phyloP scores from a whole-genome alignment of 2,113 vertebrate species.

The Gavialis gangeticus region DNA sequence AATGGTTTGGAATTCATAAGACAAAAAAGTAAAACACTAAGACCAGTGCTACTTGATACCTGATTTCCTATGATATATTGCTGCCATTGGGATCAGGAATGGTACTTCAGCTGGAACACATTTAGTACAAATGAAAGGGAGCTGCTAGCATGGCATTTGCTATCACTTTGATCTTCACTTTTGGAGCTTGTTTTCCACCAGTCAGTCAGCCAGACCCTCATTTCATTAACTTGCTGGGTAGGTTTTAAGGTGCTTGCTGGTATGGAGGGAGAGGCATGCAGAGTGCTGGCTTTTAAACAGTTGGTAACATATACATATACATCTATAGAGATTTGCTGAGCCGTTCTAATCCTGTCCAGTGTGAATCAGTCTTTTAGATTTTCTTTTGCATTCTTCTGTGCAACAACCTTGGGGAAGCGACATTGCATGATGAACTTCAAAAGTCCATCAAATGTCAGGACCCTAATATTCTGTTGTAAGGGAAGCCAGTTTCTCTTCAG shows the following conservation, averaged over 20 bases:
- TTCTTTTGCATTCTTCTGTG: background rate
- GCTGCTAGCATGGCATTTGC: background rate
- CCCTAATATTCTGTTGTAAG: background rate
- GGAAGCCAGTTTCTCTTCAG: background rate
- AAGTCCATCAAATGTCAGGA: background rate
- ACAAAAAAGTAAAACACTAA: background rate
- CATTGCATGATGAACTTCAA: background rate
- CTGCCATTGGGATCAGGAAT: background rate
- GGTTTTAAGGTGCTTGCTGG: background rate
- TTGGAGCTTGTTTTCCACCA: background rate
- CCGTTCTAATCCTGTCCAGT: background rate
- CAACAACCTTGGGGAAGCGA: background rate
- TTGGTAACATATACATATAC: too few species aligned
- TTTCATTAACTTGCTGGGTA: background rate
- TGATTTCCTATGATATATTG: background rate
- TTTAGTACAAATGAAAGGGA: accelerated
- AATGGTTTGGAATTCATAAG: background rate
- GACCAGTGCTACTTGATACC: too few species aligned
- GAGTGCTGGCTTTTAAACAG: background rate
- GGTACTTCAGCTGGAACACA: background rate
- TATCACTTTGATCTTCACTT: background rate
- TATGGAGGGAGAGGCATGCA: background rate
- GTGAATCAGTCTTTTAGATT: background rate
- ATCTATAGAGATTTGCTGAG: too few species aligned
- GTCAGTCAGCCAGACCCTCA: background rate